Conservation (phyloP, 2,888 invertebrate genomes). For the Leucophora obtusa region DNA sequence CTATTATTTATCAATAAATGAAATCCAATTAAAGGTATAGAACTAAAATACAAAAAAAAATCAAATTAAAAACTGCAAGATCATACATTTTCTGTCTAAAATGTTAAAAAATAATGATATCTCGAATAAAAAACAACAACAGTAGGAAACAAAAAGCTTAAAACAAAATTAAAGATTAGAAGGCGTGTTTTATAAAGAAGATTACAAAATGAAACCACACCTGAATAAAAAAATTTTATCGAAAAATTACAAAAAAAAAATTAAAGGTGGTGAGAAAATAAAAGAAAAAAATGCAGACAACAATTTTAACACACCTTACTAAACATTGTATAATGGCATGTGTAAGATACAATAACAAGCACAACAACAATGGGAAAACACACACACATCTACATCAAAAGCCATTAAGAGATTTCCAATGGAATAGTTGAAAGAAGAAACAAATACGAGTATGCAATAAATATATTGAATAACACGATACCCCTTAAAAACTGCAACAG, state of each 20-base stretch:
- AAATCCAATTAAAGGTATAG: conserved; percentile 41
- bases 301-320: conserved; percentile 49
- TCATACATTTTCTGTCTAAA: conserved; percentile 30
- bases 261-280: conserved; percentile 17
- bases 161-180: conserved; percentile 28
- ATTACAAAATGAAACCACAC: conserved; percentile 65
- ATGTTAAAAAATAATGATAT: conserved; percentile 7
- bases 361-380: conserved; percentile 10
- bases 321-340: conserved; percentile 30
- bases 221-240: conserved; percentile 33
- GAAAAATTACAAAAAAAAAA: conserved; percentile 25
- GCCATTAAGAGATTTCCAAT: conserved; percentile 63
- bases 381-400: conserved; percentile 15
- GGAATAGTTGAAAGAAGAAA: conserved; percentile 25
- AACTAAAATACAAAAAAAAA: conserved; percentile 28
- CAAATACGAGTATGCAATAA: not conserved
- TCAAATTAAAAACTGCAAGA: conserved; percentile 44
- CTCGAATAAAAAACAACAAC: not conserved
- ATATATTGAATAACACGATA: not conserved
- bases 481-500: not conserved
- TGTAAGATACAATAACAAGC: conserved; percentile 7
- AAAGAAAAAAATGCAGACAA: conserved; percentile 16
- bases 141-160: conserved; percentile 1
- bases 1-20: not conserved
- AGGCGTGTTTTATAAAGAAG: conserved; percentile 54